Base-by-base conservation (phyloP, 2,888 invertebrate species). In the Drosophila aldrichi region DNA sequence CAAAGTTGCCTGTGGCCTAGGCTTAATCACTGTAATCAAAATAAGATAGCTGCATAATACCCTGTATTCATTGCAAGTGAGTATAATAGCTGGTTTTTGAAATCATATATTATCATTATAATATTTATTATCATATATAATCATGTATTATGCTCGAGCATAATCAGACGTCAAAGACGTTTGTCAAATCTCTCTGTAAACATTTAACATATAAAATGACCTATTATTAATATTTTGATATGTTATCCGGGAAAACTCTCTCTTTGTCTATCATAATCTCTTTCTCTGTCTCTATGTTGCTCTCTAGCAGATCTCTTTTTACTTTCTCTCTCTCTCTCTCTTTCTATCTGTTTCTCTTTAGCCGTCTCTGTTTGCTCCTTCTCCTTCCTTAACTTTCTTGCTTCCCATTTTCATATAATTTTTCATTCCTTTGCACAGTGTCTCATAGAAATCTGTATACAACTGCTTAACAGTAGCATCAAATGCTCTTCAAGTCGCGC, bases 361-460 rank as follows among this genome's bases (percentile, higher is more conserved):
- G n/a, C n/a, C n/a, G n/a, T n/a, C 1, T 22, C 12, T 14, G 0
- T 20, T 12, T 43, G 7, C 20, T 20, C 43, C 9, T 10, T 41
- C 12, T 20, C n/a, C n/a, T 2, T 43, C 22, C 16, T 2, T 22
- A 10, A 3, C 10, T 41, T 14, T 7, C 14, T 20, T 14, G 1
- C 16, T 46, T 8, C 14, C 5, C 2, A 18, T 32, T 32, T 20
- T 22, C 16, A 2, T 2, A n/a, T 10, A 10, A 44, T 34, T 62
- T 34, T 40, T 64, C 32, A 43, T 20, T 48, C 14, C 29, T 2
- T 32, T 34, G 16, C 34, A 74, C 73, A 63, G 59, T 63, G 74
- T 22, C 49, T 77, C 74, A 60, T 74, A 70, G 74, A 77, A 43
- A 29, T 70, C 40, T 70, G 63, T 66, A 2, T 77, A 62, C 56